Base-by-base conservation (phyloP, 2,888 invertebrate species). In the Arctia plantaginis region DNA sequence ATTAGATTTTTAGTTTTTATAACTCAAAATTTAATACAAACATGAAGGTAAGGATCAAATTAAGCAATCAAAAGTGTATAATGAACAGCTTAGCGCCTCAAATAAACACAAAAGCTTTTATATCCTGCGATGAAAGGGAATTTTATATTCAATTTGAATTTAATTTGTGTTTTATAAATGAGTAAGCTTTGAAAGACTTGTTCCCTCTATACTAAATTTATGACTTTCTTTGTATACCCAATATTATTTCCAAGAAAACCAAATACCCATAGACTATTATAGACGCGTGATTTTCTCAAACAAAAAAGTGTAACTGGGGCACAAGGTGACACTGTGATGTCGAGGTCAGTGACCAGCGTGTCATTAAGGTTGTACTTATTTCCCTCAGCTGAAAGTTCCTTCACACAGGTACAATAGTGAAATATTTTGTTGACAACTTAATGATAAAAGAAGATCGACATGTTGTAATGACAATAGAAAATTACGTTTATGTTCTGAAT, bases 331-430 rank as follows among this genome's bases (percentile, higher is more conserved):
- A 64, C 66, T 68, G 76, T 75, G 73, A 66, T 33, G 39, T 30
- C 51, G 33, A 62, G 82, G 75, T 33, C 73, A 74, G 51, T 75
- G 47, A 79, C 77, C 80, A 71, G 68, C 13, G 13, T 74, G 73
- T 74, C 75, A 77, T 73, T 82, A 79, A 64, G 72, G 69, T 35
- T 68, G 51, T 66, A 72, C 33, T 73, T 64, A 66, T 66, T 75
- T 73, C 68, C 69, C 71, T 71, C 41, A 71, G 33, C 47, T 67
- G 66, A 69, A 78, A 74, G 35, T 69, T 75, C n/a, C 71, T 67
- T 20, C 39, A 77, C 73, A 71, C 64, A 64, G 39, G 69, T 76
- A 39, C 15, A 15, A 71, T 69, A 79, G 74, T 55, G 62, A 67
- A 73, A 66, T 27, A 72, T 74, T 69, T 8, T 64, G 76, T 72